phyloP scores from a whole-genome alignment of 2,888 invertebrate species.

The Lepas anatifera region DNA sequence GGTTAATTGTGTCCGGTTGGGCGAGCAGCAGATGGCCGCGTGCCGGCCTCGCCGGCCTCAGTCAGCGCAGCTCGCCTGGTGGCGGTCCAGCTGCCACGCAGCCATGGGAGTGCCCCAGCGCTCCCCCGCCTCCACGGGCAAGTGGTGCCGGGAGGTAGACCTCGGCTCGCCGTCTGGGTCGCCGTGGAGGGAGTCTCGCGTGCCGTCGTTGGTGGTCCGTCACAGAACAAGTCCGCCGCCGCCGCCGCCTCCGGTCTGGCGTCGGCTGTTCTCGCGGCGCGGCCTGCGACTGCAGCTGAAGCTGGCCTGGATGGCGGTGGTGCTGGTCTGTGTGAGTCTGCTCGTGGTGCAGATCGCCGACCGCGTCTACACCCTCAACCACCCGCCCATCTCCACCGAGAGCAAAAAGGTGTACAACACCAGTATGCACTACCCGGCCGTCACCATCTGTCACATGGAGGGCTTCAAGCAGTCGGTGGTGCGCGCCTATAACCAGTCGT shows the following conservation, averaged over 20 bases:
- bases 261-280: not conserved
- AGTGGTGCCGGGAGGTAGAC: not conserved
- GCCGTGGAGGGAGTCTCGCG: not conserved
- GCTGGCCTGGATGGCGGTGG: not conserved
- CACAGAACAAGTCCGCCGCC: not conserved
- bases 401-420: not conserved
- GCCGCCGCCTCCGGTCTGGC: not conserved
- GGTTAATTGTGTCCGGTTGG: too few relatives aligned
- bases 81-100: not conserved
- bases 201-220: not conserved
- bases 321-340: not conserved
- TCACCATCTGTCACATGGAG: constrained; percentile 6
- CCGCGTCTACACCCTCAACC: not conserved
- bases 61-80: not conserved
- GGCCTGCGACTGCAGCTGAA: not conserved
- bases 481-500: not conserved
- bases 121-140: not conserved
- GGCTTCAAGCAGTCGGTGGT: constrained; percentile 3
- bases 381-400: constrained; percentile 1
- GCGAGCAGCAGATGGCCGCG: not conserved
- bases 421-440: not conserved
- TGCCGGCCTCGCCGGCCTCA: not conserved
- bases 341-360: not conserved
- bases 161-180: not conserved
- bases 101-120: not conserved